These are phyloP conservation scores for Neosalanx taihuensis DNA, from an alignment of 2,797 vertebrate genomes.

Conservation along the genomic window DNA sequence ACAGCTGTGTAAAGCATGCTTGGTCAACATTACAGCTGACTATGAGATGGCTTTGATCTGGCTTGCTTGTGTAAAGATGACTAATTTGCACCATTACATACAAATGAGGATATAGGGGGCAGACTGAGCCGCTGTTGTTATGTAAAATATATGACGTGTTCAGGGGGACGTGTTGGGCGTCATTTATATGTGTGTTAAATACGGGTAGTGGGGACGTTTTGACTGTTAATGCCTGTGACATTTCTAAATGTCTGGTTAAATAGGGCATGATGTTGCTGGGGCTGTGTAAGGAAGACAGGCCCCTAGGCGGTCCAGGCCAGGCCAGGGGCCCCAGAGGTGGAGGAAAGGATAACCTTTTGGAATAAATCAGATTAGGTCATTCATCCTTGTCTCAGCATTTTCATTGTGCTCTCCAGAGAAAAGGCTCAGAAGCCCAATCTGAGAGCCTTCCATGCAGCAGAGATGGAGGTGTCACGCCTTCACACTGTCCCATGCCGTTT, in stretches of 20 bases:
- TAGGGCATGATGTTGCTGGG: constrained; percentile 38
- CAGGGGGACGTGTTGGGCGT: neutral
- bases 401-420: constrained; percentile 37
- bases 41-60: constrained; percentile 39
- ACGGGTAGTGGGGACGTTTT: constrained; percentile 32
- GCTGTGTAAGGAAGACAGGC: constrained; percentile 47
- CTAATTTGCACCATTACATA: constrained; percentile 39
- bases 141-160: constrained; percentile 25
- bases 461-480: neutral
- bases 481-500: neutral
- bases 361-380: constrained; percentile 58
- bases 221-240: constrained; percentile 58
- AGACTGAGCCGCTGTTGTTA: constrained; percentile 6
- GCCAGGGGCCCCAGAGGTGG: constrained; percentile 45
- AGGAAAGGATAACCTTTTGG: constrained; percentile 58
- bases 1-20: constrained; percentile 43
- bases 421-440: constrained; percentile 39
- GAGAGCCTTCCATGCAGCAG: constrained; percentile 19
- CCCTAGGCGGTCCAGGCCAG: constrained; percentile 57
- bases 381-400: constrained; percentile 60
- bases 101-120: constrained; percentile 37
- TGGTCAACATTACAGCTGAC: constrained; percentile 45
- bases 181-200: constrained; percentile 8
- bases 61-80: constrained; percentile 43
- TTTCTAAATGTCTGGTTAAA: constrained; percentile 64